These are phyloP conservation scores for Eilema griseolum DNA, from an alignment of 2,888 invertebrate genomes.

Conservation along the genomic window DNA sequence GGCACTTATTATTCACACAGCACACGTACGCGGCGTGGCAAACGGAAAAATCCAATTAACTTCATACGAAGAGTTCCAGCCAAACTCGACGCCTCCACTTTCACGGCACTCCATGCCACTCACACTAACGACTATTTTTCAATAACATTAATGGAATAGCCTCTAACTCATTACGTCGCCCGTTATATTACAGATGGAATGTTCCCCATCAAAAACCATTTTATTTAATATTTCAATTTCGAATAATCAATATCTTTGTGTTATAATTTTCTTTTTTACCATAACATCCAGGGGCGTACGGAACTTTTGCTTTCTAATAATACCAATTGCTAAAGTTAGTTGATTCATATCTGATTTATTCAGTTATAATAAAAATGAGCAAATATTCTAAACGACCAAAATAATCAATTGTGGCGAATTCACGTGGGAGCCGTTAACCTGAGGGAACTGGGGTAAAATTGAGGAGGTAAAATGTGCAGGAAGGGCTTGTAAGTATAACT, in stretches of 20 bases:
- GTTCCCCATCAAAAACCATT: slow-evolving; percentile 49
- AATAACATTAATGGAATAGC: slow-evolving; percentile 77
- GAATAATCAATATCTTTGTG: slow-evolving; percentile 40
- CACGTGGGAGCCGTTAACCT: slow-evolving; percentile 32
- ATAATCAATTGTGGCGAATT: not conserved
- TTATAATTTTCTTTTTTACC: slow-evolving; percentile 18
- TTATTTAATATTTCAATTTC: slow-evolving; percentile 51
- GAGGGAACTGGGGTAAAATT: slow-evolving; percentile 32
- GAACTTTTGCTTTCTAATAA: not conserved
- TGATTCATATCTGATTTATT: not conserved
- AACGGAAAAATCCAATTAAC: slow-evolving; percentile 86
- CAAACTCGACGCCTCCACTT: slow-evolving; percentile 62
- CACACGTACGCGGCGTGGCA: slow-evolving; percentile 76
- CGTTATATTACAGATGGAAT: slow-evolving; percentile 49
- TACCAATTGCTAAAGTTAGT: not conserved
- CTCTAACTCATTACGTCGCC: slow-evolving; percentile 60
- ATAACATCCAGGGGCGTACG: not conserved
- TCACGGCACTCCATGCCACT: slow-evolving; percentile 60
- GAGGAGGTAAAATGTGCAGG: slow-evolving; percentile 30
- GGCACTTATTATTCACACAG: slow-evolving; percentile 78
- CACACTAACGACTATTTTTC: slow-evolving; percentile 77
- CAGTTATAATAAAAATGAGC: not conserved
- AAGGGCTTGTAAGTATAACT: not conserved
- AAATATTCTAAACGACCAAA: not conserved
- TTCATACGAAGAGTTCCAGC: slow-evolving; percentile 76